A percentile compares a stretch with the other conserved stretches of the same genome.
Conservation (phyloP, 2,888 invertebrate genomes). For the Nysson spinosus region DNA sequence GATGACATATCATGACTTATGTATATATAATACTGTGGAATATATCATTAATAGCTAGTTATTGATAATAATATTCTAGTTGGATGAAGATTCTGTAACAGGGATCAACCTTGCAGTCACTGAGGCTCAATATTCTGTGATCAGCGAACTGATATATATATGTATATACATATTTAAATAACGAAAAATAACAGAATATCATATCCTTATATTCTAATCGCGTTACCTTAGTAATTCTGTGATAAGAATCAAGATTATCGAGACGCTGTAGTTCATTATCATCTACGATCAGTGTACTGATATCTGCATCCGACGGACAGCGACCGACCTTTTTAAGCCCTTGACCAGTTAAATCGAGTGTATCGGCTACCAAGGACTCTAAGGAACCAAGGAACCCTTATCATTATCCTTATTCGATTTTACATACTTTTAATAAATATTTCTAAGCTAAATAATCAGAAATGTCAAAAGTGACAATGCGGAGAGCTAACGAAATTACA, state of each 20-base stretch:
- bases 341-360: constrained; percentile 87
- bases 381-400: constrained; percentile 3
- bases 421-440: not conserved
- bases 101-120: too few relatives aligned
- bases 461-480: constrained; percentile 39
- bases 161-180: not conserved
- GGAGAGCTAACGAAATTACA: constrained; percentile 1
- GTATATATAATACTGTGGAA: too few relatives aligned
- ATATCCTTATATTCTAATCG: not conserved
- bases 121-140: too few relatives aligned
- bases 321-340: constrained; percentile 89
- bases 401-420: constrained; percentile 7
- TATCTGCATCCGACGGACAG: constrained; percentile 84
- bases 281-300: constrained; percentile 87
- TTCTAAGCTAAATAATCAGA: constrained; percentile 11
- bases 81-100: too few relatives aligned
- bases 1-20: too few relatives aligned
- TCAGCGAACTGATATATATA: not conserved
- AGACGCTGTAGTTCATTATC: constrained; percentile 92
- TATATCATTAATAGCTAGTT: too few relatives aligned
- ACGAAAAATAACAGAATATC: not conserved
- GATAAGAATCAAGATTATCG: constrained; percentile 91
- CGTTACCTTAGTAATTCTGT: constrained; percentile 85
- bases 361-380: constrained; percentile 76
- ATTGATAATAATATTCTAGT: too few relatives aligned